A percentile compares a stretch with the other conserved stretches of the same genome.
phyloP scores from a whole-genome alignment of 2,797 vertebrate species.

The Taenioides sp. region DNA sequence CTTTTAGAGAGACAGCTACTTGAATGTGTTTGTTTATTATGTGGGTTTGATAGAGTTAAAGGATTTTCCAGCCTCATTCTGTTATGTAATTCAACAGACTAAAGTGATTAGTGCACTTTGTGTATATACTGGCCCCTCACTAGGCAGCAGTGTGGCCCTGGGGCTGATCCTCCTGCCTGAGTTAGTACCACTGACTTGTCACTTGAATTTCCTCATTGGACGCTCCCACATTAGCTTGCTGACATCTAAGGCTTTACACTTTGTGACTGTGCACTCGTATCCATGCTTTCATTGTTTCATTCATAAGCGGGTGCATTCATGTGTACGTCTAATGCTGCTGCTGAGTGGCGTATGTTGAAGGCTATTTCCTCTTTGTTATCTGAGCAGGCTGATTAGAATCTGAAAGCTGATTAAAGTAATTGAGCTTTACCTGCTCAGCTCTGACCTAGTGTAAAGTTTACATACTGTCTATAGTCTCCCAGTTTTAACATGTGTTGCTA shows the following conservation, averaged over 20 bases:
- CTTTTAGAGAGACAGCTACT: neutral
- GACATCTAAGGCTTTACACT: neutral
- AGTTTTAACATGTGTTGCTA: constrained; percentile 43
- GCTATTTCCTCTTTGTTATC: constrained; percentile 1
- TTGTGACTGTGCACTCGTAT: neutral
- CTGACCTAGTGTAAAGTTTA: neutral
- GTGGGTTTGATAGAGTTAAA: constrained; percentile 1
- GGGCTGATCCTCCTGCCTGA: constrained; percentile 48
- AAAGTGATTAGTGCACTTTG: constrained; percentile 46
- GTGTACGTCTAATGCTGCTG: neutral
- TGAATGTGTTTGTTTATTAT: neutral
- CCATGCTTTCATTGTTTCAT: neutral
- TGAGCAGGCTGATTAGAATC: neutral
- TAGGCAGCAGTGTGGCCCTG: constrained; percentile 23
- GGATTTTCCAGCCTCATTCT: constrained; percentile 17
- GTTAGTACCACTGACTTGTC: constrained; percentile 42
- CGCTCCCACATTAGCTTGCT: constrained; percentile 29
- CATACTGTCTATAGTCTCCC: neutral
- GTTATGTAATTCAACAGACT: constrained; percentile 63
- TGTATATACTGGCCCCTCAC: constrained; percentile 51
- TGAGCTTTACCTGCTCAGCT: neutral
- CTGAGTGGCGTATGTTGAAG: neutral
- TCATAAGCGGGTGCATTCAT: neutral
- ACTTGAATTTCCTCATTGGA: constrained; percentile 37
- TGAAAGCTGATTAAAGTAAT: constrained; percentile 10